Conservation (phyloP, 2,113 vertebrate genomes). For the Mionectes macconnelli region DNA sequence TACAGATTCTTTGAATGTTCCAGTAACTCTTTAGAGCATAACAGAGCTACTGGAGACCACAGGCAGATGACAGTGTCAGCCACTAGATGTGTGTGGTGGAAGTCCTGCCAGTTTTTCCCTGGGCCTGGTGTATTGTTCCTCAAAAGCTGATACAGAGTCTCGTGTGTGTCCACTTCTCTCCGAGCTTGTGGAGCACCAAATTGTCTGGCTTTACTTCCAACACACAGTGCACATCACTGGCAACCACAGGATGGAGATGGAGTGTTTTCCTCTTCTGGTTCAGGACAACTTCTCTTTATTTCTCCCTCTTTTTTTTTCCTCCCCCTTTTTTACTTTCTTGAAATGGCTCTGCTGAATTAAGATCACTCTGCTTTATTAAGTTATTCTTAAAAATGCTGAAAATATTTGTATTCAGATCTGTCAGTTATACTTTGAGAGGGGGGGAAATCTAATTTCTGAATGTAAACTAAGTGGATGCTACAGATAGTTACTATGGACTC, state of each 20-base stretch:
- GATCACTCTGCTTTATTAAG: background rate
- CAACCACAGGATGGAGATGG: background rate
- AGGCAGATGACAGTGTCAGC: background rate
- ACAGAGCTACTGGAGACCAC: background rate
- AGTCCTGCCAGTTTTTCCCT: background rate
- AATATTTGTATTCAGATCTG: background rate
- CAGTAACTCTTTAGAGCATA: background rate
- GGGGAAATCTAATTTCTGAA: background rate
- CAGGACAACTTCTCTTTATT: background rate
- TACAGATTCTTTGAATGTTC: background rate
- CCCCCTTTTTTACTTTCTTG: background rate
- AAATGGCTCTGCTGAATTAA: background rate
- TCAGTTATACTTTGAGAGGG: background rate
- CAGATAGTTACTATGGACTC: background rate
- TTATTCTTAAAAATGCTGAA: background rate
- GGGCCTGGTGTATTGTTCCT: background rate
- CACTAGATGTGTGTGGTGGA: background rate
- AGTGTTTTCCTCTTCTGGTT: background rate
- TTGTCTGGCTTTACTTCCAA: background rate
- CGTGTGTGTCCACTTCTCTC: background rate
- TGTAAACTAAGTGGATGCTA: background rate
- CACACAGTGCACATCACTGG: background rate
- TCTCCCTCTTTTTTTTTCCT: fast-evolving
- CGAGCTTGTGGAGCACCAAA: background rate
- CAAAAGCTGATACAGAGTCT: background rate